Evolutionary conservation across 2,113 vertebrate genomes (phyloP).

Genomic region (Leptobrachium ailaonicum): DNA sequence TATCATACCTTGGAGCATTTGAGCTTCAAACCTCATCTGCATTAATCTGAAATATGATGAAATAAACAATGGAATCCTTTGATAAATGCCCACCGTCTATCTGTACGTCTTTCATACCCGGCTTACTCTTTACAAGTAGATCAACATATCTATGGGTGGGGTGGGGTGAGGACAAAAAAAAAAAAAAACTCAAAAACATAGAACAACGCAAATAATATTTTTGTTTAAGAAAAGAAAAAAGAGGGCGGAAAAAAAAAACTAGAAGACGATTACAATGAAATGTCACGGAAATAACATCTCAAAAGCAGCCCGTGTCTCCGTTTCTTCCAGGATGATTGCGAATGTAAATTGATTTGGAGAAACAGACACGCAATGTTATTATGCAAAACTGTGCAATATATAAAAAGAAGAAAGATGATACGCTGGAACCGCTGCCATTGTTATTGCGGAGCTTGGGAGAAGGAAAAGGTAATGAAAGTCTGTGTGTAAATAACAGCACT

Average conservation of each 20-base stretch:
- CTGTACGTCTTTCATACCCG: neutral
- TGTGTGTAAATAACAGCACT: constrained; percentile 2
- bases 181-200: neutral
- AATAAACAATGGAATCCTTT: neutral
- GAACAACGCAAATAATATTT: neutral
- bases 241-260: neutral
- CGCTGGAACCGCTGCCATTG: neutral
- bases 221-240: constrained; percentile 5
- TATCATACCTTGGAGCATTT: constrained; percentile 1
- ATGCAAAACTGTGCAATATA: constrained; percentile 10
- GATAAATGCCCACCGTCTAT: neutral
- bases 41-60: neutral
- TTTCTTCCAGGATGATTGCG: neutral
- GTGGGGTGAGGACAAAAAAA: no score
- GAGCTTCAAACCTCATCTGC: neutral
- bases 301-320: neutral
- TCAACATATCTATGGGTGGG: neutral
- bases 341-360: constrained; percentile 27
- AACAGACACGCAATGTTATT: constrained; percentile 13
- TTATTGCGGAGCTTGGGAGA: neutral
- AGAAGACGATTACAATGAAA: no score
- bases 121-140: neutral
- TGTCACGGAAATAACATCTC: constrained; percentile 8
- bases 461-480: constrained; percentile 9
- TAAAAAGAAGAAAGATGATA: constrained; percentile 13